Conservation (phyloP, 1,140 invertebrate genomes). For the Hylaeus anthracinus region DNA sequence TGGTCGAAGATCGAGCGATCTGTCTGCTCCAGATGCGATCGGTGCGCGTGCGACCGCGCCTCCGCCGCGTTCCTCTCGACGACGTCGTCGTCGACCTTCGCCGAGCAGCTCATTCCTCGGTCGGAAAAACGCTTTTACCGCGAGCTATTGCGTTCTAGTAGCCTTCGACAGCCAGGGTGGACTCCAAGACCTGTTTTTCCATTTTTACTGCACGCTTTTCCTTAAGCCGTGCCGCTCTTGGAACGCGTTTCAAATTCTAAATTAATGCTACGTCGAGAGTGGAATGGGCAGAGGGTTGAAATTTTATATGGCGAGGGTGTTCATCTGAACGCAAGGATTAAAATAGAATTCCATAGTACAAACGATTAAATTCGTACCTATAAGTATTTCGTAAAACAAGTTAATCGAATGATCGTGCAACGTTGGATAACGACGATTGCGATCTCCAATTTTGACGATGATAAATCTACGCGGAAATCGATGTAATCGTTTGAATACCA, state of each 20-base stretch:
- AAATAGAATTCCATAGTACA: no score
- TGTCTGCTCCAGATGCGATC: background rate
- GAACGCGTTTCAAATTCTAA: no score
- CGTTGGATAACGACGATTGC: no score
- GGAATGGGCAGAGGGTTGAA: no score
- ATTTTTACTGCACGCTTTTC: constrained; percentile 3
- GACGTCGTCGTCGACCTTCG: constrained; percentile 37
- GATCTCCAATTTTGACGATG: background rate
- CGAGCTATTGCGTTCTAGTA: constrained; percentile 3
- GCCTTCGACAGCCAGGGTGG: constrained; percentile 42
- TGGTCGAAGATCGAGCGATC: background rate
- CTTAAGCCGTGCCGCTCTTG: no score
- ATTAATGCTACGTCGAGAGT: no score
- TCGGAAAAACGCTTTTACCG: constrained; percentile 47
- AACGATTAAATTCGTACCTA: no score
- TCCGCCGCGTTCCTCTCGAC: background rate
- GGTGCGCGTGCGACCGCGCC: background rate
- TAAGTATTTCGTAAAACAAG: no score
- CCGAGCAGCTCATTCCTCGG: constrained; percentile 16
- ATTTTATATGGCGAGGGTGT: no score
- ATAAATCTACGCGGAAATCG: background rate
- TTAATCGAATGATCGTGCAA: no score
- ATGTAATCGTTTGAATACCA: background rate
- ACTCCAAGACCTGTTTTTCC: constrained; percentile 41
- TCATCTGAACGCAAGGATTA: no score